Evolutionary conservation across 1,140 invertebrate genomes (phyloP).

Genomic region (Rhagoletis zephyria): DNA sequence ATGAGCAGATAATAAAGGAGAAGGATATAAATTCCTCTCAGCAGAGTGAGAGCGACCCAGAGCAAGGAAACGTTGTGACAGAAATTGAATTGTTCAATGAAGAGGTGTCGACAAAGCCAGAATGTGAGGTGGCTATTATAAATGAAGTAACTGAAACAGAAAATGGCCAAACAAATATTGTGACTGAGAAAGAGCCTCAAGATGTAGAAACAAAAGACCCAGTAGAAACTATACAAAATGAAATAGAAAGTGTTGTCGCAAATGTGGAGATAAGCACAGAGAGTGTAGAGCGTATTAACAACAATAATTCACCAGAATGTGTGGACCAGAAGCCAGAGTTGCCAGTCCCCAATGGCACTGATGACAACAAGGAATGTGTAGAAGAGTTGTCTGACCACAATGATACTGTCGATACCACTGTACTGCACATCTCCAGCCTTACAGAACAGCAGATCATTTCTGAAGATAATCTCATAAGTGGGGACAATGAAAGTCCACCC

Average conservation of each 20-base stretch:
- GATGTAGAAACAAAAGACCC: not conserved
- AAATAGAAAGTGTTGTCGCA: not conserved
- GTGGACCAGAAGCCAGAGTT: not conserved
- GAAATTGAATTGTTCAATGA: not conserved
- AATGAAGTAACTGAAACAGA: not conserved
- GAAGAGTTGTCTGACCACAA: too few relatives aligned
- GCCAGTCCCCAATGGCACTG: not conserved
- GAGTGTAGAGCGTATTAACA: not conserved
- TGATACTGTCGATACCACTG: too few relatives aligned
- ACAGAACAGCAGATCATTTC: not conserved
- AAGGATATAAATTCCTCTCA: not conserved
- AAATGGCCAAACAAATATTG: constrained; percentile 17
- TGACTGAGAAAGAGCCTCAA: not conserved
- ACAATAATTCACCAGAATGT: not conserved
- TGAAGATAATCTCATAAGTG: not conserved
- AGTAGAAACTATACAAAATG: not conserved
- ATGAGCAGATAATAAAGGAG: not conserved
- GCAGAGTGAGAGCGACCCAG: not conserved
- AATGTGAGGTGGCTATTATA: not conserved
- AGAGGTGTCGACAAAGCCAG: not conserved
- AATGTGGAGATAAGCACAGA: not conserved
- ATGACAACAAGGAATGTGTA: too few relatives aligned
- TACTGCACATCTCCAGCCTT: not conserved
- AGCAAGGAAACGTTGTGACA: not conserved
- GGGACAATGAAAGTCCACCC: not conserved